Evolutionary conservation across 1,140 invertebrate genomes (phyloP), one percentile per base, ranked within the genome.

Genomic region (Cydia strobilella): DNA sequence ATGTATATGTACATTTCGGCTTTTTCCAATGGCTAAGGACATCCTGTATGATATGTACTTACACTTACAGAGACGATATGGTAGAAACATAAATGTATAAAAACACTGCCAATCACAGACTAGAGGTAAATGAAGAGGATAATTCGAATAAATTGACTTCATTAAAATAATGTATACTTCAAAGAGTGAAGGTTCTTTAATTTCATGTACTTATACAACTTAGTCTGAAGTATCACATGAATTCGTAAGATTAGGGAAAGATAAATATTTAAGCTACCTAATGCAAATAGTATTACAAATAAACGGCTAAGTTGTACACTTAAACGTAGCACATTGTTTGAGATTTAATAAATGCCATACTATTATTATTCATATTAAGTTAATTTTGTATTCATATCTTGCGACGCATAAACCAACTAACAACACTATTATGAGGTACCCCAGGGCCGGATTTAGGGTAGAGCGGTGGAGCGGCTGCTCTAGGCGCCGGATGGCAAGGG

Each of bases 171-270:
- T 35, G 48, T 39, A 75, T 72, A 72, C 63, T 80, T 80, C 75
- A 79, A 82, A 76, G 80, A 73, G 83, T 76, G 76, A 87, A 87
- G 83, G 80, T 85, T 76, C 80, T 87, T 89, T 89, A 88, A 84
- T 89, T 88, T 79, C 81, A 88, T 84, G 85, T 89, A 89, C 84
- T 89, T 85, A 83, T 81, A 86, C 83, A 90, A 83, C 87, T 87
- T 89, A 89, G 80, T 82, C 83, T 82, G 84, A 88, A 90, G 86
- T 91, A 91, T 91, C 88, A 91, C 89, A 90, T 90, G 80, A 87
- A 87, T 84, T 81, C 82, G 80, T 87, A 90, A 88, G 84, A 75
- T 76, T 76, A 75, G 45, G 72, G 77, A 74, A 78, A 78, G 77
- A 78, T 75, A 78, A 78, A 75, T 78, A 78, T 74, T 76, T 77